Percentiles rank a stretch among this genome's conserved stretches.
phyloP scores from a whole-genome alignment of 2,113 vertebrate species.

The Procapra przewalskii region DNA sequence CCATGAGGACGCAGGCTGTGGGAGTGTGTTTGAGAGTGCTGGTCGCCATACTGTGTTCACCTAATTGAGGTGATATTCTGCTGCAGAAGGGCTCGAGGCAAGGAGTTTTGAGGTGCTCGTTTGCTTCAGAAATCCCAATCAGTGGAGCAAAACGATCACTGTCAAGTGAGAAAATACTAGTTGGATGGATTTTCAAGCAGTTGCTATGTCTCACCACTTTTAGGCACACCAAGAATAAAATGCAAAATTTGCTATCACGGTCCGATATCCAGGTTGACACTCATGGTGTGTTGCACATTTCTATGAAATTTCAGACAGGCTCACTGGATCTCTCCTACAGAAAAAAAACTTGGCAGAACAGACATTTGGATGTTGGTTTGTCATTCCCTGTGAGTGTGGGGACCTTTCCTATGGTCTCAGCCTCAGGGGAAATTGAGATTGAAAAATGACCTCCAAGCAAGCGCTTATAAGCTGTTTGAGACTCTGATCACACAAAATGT shows the following conservation, averaged over 20 bases:
- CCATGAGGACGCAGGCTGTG: not conserved
- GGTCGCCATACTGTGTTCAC: not conserved
- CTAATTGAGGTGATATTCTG: not conserved
- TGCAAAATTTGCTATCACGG: rapidly evolving
- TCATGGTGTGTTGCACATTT: not conserved
- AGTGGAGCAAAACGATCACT: not conserved
- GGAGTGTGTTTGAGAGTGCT: not conserved
- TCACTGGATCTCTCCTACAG: not conserved
- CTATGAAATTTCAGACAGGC: not conserved
- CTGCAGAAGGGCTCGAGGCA: not conserved
- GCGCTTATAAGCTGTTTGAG: not conserved
- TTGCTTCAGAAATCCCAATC: not conserved
- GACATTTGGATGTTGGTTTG: not conserved
- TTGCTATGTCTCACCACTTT: not conserved
- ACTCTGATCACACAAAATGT: not conserved
- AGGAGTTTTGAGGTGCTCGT: not conserved
- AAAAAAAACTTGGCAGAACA: not conserved
- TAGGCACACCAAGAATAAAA: not conserved
- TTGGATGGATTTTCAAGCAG: not conserved
- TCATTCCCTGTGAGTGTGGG: not conserved
- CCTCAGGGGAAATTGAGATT: not conserved
- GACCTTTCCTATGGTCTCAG: not conserved
- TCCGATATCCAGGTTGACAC: not conserved
- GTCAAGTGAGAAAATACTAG: not conserved
- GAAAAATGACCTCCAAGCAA: not conserved